Conservation (phyloP, 1,140 invertebrate species). For the Drosophila oshimai region DNA sequence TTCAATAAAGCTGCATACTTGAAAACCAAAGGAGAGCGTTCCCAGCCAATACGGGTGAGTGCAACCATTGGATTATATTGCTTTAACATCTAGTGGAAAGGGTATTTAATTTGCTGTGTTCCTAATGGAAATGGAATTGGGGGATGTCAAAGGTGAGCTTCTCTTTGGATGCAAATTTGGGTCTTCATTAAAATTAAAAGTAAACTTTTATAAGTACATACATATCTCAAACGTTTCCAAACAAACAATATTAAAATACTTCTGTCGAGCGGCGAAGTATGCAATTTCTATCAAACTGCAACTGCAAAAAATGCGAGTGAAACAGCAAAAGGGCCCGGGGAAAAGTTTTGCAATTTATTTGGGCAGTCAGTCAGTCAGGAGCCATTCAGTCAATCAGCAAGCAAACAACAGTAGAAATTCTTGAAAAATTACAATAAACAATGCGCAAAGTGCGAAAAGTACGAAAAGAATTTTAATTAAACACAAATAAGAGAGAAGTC, state of each 20-base stretch:
- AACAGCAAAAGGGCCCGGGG: not conserved
- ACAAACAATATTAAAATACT: constrained; percentile 55
- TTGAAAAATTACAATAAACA: constrained; percentile 22
- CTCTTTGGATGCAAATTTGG: too few species aligned
- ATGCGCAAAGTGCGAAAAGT: constrained; percentile 36
- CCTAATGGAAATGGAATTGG: too few species aligned
- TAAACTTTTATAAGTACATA: too few species aligned
- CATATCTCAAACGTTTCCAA: not conserved
- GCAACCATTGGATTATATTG: too few species aligned
- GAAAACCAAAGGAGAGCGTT: not conserved
- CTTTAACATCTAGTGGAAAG: too few species aligned
- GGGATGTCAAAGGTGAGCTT: too few species aligned
- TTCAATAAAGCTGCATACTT: not conserved
- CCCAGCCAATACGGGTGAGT: constrained; percentile 3
- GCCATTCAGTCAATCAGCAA: constrained; percentile 25
- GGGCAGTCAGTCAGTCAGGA: not conserved
- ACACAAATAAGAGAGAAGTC: constrained; percentile 35
- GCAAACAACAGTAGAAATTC: constrained; percentile 5
- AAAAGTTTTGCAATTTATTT: constrained; percentile 38
- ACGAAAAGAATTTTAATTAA: constrained; percentile 65
- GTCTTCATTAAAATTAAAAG: too few species aligned
- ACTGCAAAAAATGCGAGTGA: not conserved
- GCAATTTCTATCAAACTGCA: constrained; percentile 25
- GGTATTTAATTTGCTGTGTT: constrained; percentile 3
- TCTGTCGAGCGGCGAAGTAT: constrained; percentile 23